Conservation (phyloP, 1,140 invertebrate genomes). For the Cepaea nemoralis region DNA sequence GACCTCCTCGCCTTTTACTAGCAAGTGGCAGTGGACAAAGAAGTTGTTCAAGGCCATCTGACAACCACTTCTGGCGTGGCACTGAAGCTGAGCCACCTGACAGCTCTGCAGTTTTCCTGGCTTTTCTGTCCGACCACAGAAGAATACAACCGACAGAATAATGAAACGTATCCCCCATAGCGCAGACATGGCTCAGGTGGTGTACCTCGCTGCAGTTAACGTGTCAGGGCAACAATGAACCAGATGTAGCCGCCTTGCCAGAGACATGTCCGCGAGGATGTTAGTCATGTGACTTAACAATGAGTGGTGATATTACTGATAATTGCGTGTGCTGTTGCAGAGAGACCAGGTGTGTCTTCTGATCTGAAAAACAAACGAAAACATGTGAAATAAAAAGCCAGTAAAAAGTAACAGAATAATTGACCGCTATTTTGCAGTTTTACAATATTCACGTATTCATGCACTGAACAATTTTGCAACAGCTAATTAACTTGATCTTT, state of each 20-base stretch:
- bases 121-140: neutral
- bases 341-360: too few species aligned
- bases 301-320: too few species aligned
- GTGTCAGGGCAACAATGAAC: neutral
- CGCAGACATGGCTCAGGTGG: neutral
- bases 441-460: too few species aligned
- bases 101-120: slow-evolving; percentile 20
- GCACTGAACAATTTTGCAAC: too few species aligned
- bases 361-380: too few species aligned
- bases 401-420: too few species aligned
- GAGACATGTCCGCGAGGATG: neutral
- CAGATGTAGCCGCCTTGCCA: neutral
- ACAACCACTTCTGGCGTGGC: slow-evolving; percentile 52
- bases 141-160: neutral
- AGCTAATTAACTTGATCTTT: too few species aligned
- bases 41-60: slow-evolving; percentile 60
- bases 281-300: too few species aligned
- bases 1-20: slow-evolving; percentile 41
- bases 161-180: neutral
- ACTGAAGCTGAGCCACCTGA: slow-evolving; percentile 42
- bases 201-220: neutral
- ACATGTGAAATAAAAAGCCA: too few species aligned
- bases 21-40: slow-evolving; percentile 49
- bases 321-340: too few species aligned
- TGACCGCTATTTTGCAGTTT: too few species aligned